Conservation (phyloP, 2,113 vertebrate genomes). For the Dolichotis patagonum region DNA sequence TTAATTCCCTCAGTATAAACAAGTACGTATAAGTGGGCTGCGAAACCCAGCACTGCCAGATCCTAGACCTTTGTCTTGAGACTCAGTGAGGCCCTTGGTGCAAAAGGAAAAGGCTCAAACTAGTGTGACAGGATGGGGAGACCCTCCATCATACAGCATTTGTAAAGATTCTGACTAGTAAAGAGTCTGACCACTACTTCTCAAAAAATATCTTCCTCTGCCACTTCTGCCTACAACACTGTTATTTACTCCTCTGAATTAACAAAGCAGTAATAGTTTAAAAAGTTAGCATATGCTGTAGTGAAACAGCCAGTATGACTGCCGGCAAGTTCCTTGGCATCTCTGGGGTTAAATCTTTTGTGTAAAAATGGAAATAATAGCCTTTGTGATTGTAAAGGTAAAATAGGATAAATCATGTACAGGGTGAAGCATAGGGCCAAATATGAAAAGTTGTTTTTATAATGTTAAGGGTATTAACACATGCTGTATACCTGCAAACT, state of each 20-base stretch:
- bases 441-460: neutral
- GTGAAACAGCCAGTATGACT: neutral
- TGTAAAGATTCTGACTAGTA: neutral
- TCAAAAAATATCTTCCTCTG: neutral
- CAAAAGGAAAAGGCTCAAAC: neutral
- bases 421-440: neutral
- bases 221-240: neutral
- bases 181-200: neutral
- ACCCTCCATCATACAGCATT: neutral
- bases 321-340: neutral
- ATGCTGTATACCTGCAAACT: neutral
- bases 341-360: neutral
- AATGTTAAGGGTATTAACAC: neutral
- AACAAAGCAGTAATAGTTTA: neutral
- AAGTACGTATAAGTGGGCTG: neutral
- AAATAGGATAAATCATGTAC: neutral
- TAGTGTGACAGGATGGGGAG: neutral
- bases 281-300: neutral
- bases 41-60: neutral
- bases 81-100: neutral
- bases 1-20: neutral
- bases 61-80: neutral
- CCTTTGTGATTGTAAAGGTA: neutral
- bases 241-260: constrained; percentile 44
- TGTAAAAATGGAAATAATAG: neutral